These are phyloP conservation scores for Macrobrachium rosenbergii DNA, from an alignment of 1,140 invertebrate species.

Conservation along the genomic window DNA sequence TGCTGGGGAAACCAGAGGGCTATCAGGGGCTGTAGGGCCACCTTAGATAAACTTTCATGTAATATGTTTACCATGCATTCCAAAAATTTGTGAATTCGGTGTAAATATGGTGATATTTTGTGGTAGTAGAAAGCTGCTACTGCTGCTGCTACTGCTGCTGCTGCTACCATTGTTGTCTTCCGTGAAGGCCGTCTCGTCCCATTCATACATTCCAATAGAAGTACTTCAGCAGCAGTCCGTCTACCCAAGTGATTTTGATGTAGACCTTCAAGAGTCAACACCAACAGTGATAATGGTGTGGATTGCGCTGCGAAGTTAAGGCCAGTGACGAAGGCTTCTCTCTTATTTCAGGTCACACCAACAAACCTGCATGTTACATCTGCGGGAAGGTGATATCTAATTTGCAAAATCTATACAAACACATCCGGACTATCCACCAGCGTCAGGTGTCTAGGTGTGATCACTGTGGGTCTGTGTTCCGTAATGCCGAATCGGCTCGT, in stretches of 20 bases:
- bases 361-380: conserved; percentile 64
- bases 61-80: no score
- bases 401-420: conserved; percentile 63
- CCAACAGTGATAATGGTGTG: conserved; percentile 44
- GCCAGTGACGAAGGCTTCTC: conserved; percentile 62
- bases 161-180: conserved; percentile 56
- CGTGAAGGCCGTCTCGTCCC: conserved; percentile 56
- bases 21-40: conserved; percentile 58
- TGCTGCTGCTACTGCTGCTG: conserved; percentile 26
- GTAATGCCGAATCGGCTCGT: conserved; percentile 61
- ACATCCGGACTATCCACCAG: conserved; percentile 62
- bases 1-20: conserved; percentile 55
- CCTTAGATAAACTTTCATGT: conserved; percentile 13
- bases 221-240: conserved; percentile 51
- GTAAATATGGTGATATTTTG: no score
- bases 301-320: conserved; percentile 42
- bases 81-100: not conserved
- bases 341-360: conserved; percentile 62
- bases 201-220: conserved; percentile 58
- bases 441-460: conserved; percentile 62
- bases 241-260: conserved; percentile 50
- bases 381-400: conserved; percentile 64
- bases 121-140: conserved; percentile 27
- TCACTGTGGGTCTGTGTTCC: conserved; percentile 59
- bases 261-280: conserved; percentile 42